Conservation (phyloP, 2,888 invertebrate genomes). For the Lasioglossum villosulum region DNA sequence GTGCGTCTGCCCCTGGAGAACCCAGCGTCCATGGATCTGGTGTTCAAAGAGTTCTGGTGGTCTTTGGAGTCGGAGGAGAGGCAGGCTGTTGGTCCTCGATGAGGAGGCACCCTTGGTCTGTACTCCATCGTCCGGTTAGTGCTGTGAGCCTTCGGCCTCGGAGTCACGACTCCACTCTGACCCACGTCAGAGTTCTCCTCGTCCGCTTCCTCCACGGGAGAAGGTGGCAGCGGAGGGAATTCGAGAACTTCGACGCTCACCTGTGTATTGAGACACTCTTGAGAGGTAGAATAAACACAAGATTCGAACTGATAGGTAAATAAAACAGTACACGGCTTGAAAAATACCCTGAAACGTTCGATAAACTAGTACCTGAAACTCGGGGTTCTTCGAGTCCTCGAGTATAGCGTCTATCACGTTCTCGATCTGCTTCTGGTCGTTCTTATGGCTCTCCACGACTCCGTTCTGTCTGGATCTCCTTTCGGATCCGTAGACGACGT, state of each 20-base stretch:
- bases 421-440: conserved; percentile 84
- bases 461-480: conserved; percentile 82
- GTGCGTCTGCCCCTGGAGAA: conserved; percentile 85
- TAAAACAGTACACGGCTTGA: background rate
- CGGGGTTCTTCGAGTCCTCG: conserved; percentile 83
- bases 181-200: conserved; percentile 90
- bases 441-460: conserved; percentile 84
- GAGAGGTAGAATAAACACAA: background rate
- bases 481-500: conserved; percentile 77
- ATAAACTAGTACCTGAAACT: conserved; percentile 81
- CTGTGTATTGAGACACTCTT: conserved; percentile 57
- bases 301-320: too few relatives aligned
- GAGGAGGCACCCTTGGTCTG: conserved; percentile 90
- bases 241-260: conserved; percentile 88
- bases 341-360: background rate
- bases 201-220: conserved; percentile 92
- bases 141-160: conserved; percentile 74
- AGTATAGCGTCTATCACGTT: conserved; percentile 84
- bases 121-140: conserved; percentile 82
- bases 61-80: conserved; percentile 77
- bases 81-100: conserved; percentile 86
- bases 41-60: conserved; percentile 89
- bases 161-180: conserved; percentile 67
- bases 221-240: conserved; percentile 93
- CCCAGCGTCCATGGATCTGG: conserved; percentile 94